Conservation (phyloP, 2,888 invertebrate genomes). For the Nymphalis c-album region DNA sequence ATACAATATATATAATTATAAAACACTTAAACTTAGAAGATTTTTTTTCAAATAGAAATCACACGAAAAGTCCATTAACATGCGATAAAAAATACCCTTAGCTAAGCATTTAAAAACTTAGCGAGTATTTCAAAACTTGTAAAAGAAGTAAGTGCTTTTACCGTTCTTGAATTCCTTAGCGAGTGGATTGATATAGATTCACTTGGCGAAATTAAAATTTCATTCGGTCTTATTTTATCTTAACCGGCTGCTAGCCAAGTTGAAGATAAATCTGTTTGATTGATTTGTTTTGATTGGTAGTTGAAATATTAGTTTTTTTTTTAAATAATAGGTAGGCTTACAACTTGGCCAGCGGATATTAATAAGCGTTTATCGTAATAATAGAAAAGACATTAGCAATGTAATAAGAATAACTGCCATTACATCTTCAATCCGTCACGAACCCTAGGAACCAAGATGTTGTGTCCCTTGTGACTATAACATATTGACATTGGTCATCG, state of each 20-base stretch:
- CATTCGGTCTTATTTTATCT: constrained; percentile 30
- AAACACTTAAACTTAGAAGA: neutral
- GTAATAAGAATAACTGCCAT: too few species aligned
- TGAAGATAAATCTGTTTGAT: constrained; percentile 12
- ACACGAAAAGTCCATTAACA: constrained; percentile 39
- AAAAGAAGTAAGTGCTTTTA: constrained; percentile 34
- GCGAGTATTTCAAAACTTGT: constrained; percentile 34
- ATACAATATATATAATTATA: neutral
- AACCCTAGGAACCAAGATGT: too few species aligned
- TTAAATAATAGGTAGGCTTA: neutral
- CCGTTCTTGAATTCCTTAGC: constrained; percentile 35
- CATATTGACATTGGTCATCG: too few species aligned
- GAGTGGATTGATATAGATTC: constrained; percentile 38
- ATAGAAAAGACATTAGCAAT: too few species aligned
- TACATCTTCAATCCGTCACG: too few species aligned
- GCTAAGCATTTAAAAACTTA: constrained; percentile 36
- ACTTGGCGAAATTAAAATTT: constrained; percentile 40
- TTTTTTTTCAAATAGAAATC: constrained; percentile 8
- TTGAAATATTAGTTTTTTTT: neutral
- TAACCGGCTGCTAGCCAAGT: constrained; percentile 26
- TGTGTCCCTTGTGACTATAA: too few species aligned
- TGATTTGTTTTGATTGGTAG: neutral
- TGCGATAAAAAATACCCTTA: constrained; percentile 38
- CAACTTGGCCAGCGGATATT: too few species aligned
- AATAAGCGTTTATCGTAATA: too few species aligned